Conservation (phyloP, 2,113 vertebrate species). For the Calyptommatus sinebrachiatus region DNA sequence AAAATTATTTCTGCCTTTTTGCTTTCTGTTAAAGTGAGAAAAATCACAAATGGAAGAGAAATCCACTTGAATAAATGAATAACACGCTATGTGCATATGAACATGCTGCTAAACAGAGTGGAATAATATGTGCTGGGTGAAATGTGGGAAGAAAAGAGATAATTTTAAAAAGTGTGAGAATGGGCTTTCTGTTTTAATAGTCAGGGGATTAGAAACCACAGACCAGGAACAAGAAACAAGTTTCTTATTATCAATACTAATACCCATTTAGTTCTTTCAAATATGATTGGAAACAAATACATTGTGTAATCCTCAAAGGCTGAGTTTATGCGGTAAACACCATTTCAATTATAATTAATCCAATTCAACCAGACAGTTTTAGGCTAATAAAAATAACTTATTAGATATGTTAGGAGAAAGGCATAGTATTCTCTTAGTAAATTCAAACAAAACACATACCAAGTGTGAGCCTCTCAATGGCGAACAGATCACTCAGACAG, state of each 20-base stretch:
- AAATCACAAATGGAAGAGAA: neutral
- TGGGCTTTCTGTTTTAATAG: constrained; percentile 24
- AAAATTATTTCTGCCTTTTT: neutral
- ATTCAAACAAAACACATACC: neutral
- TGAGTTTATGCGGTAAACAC: neutral
- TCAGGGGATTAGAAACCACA: constrained; percentile 19
- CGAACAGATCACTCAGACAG: no score
- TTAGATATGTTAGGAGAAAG: neutral
- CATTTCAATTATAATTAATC: constrained; percentile 11
- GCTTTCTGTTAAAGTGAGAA: neutral
- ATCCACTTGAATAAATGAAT: neutral
- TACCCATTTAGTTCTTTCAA: constrained; percentile 10
- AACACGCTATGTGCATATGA: neutral
- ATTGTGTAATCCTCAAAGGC: constrained; percentile 8
- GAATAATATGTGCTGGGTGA: neutral
- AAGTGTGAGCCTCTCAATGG: no score
- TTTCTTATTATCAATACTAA: constrained; percentile 19
- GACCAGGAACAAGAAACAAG: neutral
- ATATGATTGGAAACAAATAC: constrained; percentile 8
- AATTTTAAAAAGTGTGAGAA: constrained; percentile 13
- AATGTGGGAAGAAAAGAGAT: constrained; percentile 3
- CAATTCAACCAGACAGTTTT: neutral
- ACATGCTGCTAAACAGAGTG: neutral
- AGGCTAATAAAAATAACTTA: neutral
- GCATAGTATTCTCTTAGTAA: neutral